A percentile compares a stretch with the other conserved stretches of the same genome.
phyloP scores from a whole-genome alignment of 2,888 invertebrate species.

The Lysandra bellargus region DNA sequence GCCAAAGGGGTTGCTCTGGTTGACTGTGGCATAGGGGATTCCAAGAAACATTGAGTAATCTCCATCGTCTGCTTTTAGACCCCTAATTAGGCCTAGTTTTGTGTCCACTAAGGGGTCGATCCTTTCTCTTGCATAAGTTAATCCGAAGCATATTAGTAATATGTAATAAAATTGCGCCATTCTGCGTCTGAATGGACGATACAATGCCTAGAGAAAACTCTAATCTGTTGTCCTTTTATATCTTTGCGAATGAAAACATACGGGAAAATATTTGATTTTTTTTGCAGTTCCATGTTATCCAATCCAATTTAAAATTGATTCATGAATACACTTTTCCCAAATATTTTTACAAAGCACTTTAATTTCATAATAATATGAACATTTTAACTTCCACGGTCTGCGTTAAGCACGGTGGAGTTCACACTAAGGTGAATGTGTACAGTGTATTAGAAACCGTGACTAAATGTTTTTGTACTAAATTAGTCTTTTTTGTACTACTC shows the following conservation, averaged over 20 bases:
- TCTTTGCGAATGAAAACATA: not conserved
- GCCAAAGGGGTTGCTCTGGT: slow-evolving; percentile 53
- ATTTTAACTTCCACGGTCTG: not conserved
- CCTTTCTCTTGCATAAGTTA: slow-evolving; percentile 12
- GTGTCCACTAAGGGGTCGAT: slow-evolving; percentile 50
- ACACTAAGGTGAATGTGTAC: not conserved
- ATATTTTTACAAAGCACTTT: not conserved
- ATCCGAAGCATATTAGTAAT: slow-evolving; percentile 2
- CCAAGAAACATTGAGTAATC: slow-evolving; percentile 58
- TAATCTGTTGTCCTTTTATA: not conserved
- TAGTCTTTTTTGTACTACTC: not conserved
- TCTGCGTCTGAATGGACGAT: not conserved
- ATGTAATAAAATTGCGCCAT: not conserved
- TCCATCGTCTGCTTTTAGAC: slow-evolving; percentile 51
- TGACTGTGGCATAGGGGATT: slow-evolving; percentile 55
- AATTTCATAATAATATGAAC: not conserved
- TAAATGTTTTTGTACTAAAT: not conserved
- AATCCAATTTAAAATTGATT: not conserved
- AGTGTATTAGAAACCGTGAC: not conserved
- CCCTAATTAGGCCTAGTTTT: slow-evolving; percentile 51
- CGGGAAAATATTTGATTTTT: not conserved
- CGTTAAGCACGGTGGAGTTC: not conserved
- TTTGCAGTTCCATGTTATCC: not conserved
- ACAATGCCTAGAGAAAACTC: not conserved
- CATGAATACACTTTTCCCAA: not conserved